Percentiles rank a stretch among this genome's conserved stretches.
These are phyloP conservation scores for Zosterops japonicus DNA, from an alignment of 2,113 vertebrate genomes.

Conservation along the genomic window DNA sequence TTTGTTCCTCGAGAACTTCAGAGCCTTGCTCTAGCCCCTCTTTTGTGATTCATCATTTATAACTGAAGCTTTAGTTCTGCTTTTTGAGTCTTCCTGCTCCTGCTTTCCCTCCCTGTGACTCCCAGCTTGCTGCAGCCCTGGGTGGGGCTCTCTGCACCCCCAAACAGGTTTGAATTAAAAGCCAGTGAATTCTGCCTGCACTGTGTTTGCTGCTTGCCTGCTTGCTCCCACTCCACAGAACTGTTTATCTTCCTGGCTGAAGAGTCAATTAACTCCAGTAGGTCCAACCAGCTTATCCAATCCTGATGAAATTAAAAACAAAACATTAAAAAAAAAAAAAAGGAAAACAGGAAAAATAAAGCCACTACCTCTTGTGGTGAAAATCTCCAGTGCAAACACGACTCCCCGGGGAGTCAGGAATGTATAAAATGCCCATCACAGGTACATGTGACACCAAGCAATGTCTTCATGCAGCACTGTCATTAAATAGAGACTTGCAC, in stretches of 20 bases:
- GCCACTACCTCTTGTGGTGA: conserved; percentile 21
- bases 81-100: background rate
- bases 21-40: background rate
- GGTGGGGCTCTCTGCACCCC: background rate
- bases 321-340: background rate
- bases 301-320: background rate
- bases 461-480: conserved; percentile 41
- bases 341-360: background rate
- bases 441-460: background rate
- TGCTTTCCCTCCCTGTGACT: background rate
- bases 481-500: conserved; percentile 54
- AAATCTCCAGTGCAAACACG: background rate
- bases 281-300: conserved; percentile 11
- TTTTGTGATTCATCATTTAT: background rate
- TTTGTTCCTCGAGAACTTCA: background rate
- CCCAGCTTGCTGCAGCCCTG: background rate
- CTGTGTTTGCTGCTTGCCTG: background rate
- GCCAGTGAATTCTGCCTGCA: conserved; percentile 12
- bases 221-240: conserved; percentile 11
- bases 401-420: conserved; percentile 18
- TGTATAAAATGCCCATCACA: conserved; percentile 5
- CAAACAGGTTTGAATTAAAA: background rate
- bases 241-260: background rate
- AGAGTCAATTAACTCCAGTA: background rate
- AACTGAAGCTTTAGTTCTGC: background rate